phyloP scores from a whole-genome alignment of 2,797 vertebrate species.

The Psittacula echo region DNA sequence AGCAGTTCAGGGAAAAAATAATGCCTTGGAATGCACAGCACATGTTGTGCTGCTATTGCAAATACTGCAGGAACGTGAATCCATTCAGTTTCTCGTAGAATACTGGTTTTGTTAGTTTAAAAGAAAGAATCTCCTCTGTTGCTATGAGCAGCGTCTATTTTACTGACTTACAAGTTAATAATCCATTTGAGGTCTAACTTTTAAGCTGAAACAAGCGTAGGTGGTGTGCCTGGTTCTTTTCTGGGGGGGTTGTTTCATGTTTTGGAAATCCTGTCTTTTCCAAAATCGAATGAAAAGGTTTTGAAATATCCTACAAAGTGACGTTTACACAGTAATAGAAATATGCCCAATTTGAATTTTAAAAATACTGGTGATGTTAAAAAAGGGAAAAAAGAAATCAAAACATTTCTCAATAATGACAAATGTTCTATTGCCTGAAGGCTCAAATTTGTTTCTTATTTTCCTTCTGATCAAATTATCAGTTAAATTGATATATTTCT shows the following conservation, averaged over 20 bases:
- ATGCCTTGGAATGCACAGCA: not conserved
- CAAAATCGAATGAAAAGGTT: not conserved
- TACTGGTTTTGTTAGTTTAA: not conserved
- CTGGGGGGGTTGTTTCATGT: not conserved
- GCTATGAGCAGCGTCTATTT: not conserved
- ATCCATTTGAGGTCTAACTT: not conserved
- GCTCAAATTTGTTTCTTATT: not conserved
- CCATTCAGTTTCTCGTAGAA: not conserved
- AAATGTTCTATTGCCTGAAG: not conserved
- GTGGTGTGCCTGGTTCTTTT: not conserved
- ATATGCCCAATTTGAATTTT: not conserved
- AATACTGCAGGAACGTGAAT: not conserved
- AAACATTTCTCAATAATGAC: not conserved
- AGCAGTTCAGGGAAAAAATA: not conserved
- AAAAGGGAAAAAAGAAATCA: not conserved
- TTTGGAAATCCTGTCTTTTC: slow-evolving; percentile 2
- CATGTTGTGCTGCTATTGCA: not conserved
- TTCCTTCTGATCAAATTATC: not conserved
- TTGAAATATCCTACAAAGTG: not conserved
- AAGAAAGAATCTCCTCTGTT: not conserved
- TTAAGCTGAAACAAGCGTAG: not conserved
- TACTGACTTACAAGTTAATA: not conserved
- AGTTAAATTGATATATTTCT: not conserved
- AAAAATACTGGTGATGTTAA: not conserved
- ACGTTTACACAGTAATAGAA: not conserved